Evolutionary conservation across 2,113 vertebrate species (phyloP).

Genomic region (Gopherus evgoodei): DNA sequence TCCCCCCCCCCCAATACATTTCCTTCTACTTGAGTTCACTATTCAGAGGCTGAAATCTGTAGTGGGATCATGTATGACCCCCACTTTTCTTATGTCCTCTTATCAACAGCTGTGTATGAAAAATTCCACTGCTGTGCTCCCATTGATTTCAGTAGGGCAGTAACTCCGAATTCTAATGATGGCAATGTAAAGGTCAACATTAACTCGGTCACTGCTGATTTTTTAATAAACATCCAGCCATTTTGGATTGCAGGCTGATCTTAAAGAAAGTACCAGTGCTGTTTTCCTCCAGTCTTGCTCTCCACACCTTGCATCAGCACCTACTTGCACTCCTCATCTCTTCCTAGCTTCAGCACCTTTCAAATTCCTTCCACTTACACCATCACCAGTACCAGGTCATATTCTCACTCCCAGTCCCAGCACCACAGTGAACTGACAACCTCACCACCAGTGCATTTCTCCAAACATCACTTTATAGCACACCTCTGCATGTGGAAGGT

Average conservation of each 20-base stretch:
- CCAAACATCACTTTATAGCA: background rate
- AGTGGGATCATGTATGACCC: fast-evolving
- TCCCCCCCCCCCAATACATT: background rate
- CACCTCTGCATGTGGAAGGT: background rate
- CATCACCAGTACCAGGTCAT: background rate
- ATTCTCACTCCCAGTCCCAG: fast-evolving
- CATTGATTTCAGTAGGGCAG: background rate
- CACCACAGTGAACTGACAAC: background rate
- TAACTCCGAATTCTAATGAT: background rate
- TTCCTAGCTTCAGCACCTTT: background rate
- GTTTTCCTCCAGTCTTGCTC: background rate
- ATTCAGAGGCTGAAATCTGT: background rate
- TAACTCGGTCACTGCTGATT: background rate
- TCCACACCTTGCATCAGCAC: background rate
- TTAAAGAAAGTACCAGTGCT: background rate
- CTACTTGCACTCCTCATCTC: background rate
- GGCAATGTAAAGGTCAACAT: background rate
- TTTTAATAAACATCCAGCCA: background rate
- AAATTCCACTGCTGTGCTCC: background rate
- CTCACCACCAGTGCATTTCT: background rate
- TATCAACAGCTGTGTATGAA: background rate
- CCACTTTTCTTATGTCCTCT: background rate
- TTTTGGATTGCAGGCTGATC: fast-evolving
- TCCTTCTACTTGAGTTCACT: background rate
- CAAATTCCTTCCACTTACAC: background rate